Percentiles rank a stretch among this genome's conserved stretches.
Conservation (phyloP, 2,113 vertebrate genomes). For the Oriolus oriolus region DNA sequence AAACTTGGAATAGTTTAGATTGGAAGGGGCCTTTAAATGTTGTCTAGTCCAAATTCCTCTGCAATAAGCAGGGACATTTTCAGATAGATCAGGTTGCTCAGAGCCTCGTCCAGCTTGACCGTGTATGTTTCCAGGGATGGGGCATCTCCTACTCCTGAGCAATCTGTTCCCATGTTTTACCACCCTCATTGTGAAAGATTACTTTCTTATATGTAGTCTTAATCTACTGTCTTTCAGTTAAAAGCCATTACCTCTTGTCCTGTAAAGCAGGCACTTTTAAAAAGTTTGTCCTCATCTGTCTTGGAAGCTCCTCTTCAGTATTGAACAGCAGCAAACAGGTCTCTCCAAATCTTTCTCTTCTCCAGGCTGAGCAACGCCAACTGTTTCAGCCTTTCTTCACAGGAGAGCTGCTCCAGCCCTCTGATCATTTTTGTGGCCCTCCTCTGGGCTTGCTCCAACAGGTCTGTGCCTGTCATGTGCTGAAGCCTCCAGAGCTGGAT, state of each 20-base stretch:
- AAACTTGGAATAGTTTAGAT: not conserved
- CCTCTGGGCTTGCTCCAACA: not conserved
- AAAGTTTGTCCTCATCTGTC: not conserved
- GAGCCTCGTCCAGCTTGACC: rapidly evolving
- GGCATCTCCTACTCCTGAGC: not conserved
- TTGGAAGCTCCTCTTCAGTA: not conserved
- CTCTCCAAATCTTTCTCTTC: not conserved
- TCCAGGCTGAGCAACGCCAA: not conserved
- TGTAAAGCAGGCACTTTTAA: not conserved
- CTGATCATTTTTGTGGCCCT: not conserved
- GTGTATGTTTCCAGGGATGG: not conserved
- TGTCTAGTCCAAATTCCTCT: not conserved
- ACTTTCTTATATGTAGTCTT: not conserved
- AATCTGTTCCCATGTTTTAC: not conserved
- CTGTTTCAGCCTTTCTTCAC: not conserved
- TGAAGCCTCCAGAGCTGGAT: not conserved
- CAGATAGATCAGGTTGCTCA: not conserved
- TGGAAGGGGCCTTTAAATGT: not conserved
- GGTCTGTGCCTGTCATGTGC: rapidly evolving
- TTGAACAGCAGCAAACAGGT: not conserved
- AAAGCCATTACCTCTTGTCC: not conserved
- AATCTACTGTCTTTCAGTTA: not conserved
- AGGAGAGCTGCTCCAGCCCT: not conserved
- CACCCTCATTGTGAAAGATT: not conserved
- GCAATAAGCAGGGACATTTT: not conserved